phyloP scores from a whole-genome alignment of 2,113 vertebrate species.

The Philantomba maxwellii region DNA sequence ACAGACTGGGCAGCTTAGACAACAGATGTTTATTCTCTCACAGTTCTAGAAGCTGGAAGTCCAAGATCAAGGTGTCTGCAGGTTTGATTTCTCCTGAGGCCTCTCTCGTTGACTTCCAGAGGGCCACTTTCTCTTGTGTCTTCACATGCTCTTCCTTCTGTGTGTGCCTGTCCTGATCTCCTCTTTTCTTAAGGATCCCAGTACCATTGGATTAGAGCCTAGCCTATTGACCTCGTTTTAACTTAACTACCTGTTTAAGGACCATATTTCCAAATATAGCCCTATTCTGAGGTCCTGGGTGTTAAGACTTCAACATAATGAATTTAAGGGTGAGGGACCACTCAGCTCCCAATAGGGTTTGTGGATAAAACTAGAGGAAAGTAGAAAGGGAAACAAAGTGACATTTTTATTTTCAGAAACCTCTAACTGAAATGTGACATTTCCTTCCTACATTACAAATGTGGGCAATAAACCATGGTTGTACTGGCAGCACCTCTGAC shows the following conservation, averaged over 20 bases:
- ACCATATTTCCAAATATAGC: background rate
- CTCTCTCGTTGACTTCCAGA: background rate
- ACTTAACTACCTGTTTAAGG: background rate
- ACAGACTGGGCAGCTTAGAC: background rate
- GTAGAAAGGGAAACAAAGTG: background rate
- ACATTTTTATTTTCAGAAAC: background rate
- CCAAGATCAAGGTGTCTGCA: background rate
- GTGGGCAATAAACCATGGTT: background rate
- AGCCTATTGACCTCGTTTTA: background rate
- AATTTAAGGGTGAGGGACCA: background rate
- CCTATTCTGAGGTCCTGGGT: background rate
- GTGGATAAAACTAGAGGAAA: background rate
- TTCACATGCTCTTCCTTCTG: fast-evolving
- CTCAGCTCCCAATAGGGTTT: background rate
- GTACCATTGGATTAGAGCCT: background rate
- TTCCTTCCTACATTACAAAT: background rate
- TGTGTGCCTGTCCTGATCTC: background rate
- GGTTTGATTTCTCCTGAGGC: background rate
- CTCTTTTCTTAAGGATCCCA: background rate
- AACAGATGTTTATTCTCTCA: background rate
- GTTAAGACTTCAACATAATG: background rate
- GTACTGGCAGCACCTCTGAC: background rate
- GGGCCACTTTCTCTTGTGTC: background rate
- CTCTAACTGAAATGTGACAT: background rate
- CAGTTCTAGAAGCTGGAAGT: background rate